phyloP scores from a whole-genome alignment of 2,888 invertebrate species.

The Clivina fossor region DNA sequence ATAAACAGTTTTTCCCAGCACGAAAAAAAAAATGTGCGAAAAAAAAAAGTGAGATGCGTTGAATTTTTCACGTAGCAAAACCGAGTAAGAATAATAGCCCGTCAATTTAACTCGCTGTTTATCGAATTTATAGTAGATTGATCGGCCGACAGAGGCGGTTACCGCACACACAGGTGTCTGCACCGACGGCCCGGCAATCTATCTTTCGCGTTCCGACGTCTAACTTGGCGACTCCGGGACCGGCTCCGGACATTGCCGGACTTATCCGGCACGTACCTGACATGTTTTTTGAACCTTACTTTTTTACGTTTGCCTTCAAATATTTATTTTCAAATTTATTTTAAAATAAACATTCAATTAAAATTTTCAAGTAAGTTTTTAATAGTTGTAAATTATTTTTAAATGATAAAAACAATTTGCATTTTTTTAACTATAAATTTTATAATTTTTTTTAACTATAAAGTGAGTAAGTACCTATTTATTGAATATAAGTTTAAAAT shows the following conservation, averaged over 20 bases:
- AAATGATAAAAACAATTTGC: too few species aligned
- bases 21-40: background rate
- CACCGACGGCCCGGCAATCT: constrained; percentile 8
- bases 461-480: too few species aligned
- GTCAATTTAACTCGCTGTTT: constrained; percentile 28
- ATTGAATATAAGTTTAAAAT: too few species aligned
- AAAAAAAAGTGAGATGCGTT: background rate
- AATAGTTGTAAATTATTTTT: too few species aligned
- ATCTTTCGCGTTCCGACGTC: constrained; percentile 11
- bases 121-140: constrained; percentile 25
- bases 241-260: background rate
- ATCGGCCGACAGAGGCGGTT: constrained; percentile 7
- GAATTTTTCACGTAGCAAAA: constrained; percentile 9
- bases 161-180: constrained; percentile 24
- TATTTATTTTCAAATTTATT: too few species aligned
- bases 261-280: background rate
- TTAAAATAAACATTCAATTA: too few species aligned
- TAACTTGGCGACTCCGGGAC: constrained; percentile 11
- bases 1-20: too few species aligned
- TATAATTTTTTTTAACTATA: too few species aligned
- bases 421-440: too few species aligned
- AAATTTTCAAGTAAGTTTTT: too few species aligned
- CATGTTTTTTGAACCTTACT: too few species aligned
- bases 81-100: constrained; percentile 25
- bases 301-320: too few species aligned